Conservation (phyloP, 2,797 vertebrate species). For the Parauchenoglanis ngamensis region DNA sequence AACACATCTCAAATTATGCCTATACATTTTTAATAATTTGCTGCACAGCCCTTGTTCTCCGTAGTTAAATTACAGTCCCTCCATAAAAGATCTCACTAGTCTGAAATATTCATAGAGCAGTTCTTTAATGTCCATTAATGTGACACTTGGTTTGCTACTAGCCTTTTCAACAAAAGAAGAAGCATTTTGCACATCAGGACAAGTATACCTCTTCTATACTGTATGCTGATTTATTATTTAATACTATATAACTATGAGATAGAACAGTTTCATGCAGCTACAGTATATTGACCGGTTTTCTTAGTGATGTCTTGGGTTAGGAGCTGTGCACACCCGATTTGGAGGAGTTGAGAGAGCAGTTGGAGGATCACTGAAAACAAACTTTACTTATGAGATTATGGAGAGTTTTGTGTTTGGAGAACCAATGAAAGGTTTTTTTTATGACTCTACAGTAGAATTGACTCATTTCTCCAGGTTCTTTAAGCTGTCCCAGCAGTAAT, state of each 20-base stretch:
- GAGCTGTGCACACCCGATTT: neutral
- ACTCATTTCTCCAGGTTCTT: neutral
- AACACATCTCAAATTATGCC: neutral
- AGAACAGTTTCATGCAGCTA: neutral
- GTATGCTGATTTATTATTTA: neutral
- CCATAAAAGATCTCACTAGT: neutral
- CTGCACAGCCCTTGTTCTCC: neutral
- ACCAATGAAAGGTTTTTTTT: neutral
- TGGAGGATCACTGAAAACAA: conserved; percentile 14
- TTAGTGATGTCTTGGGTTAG: neutral
- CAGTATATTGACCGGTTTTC: neutral
- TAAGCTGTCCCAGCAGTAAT: neutral
- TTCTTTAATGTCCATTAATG: neutral
- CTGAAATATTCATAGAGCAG: conserved; percentile 6
- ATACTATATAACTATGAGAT: neutral
- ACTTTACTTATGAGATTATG: conserved; percentile 12
- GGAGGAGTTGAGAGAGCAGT: neutral
- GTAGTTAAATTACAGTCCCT: neutral
- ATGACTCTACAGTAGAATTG: neutral
- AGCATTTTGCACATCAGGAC: neutral
- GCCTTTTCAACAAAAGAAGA: too few species aligned
- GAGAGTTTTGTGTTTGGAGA: conserved; percentile 14
- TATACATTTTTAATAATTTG: neutral
- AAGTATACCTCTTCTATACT: neutral
- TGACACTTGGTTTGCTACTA: neutral